phyloP scores from a whole-genome alignment of 2,797 vertebrate genomes.

The Melopsittacus undulatus region DNA sequence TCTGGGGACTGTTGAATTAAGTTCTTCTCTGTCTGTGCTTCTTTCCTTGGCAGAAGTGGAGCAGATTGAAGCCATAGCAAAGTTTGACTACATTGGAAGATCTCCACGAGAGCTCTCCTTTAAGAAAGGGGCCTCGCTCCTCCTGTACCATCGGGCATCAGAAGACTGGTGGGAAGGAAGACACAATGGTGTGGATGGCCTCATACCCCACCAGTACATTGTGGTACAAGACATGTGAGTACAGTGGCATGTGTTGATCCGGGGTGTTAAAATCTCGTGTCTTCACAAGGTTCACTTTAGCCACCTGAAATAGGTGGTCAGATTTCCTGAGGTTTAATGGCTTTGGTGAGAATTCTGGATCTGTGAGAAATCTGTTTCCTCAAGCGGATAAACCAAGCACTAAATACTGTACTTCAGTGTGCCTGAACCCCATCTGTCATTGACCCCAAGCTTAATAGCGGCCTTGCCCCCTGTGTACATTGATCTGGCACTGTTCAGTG shows the following conservation, averaged over 20 bases:
- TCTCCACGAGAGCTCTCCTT: conserved; percentile 95
- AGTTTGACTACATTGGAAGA: conserved; percentile 95
- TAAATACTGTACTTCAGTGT: not conserved
- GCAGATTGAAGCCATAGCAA: conserved; percentile 98
- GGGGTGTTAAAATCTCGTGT: rapidly evolving
- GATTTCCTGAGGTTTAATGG: not conserved
- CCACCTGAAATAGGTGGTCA: not conserved
- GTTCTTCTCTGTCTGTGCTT: not conserved
- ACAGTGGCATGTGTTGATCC: not conserved
- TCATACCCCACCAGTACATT: conserved; percentile 99
- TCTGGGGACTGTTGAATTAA: not conserved
- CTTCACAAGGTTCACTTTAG: not conserved
- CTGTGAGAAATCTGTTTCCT: not conserved
- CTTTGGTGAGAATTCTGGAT: not conserved
- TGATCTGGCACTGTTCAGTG: not conserved
- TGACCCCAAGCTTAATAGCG: not conserved
- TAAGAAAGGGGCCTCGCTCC: conserved; percentile 95
- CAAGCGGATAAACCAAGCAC: not conserved
- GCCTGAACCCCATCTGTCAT: not conserved
- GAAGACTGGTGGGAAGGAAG: conserved; percentile 99
- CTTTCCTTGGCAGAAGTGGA: conserved; percentile 86
- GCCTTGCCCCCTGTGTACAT: rapidly evolving
- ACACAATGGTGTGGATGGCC: conserved; percentile 95
- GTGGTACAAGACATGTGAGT: conserved; percentile 99
- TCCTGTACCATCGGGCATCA: conserved; percentile 93